These are phyloP conservation scores for Gerris lacustris DNA, from an alignment of 2,888 invertebrate species.

Conservation along the genomic window DNA sequence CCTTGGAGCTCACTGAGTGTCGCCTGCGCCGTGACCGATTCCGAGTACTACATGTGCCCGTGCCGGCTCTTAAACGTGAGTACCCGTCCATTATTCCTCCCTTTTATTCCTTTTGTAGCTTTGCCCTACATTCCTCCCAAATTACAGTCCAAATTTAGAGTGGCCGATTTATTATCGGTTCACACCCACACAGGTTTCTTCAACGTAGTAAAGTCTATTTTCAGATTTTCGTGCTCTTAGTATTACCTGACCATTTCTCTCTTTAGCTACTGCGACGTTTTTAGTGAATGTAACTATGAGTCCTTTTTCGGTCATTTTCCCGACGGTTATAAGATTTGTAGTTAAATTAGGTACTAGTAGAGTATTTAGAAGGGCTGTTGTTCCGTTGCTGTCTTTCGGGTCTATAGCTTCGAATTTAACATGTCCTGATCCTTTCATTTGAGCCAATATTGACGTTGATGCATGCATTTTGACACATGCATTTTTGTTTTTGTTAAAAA, in stretches of 20 bases:
- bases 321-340: constrained; percentile 14
- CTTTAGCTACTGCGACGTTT: constrained; percentile 10
- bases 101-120: no score
- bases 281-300: constrained; percentile 14
- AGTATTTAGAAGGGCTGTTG: constrained; percentile 14
- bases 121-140: no score
- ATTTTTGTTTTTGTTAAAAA: constrained; percentile 12
- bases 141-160: no score
- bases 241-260: background rate
- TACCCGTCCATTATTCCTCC: no score
- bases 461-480: background rate
- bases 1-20: no score
- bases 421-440: constrained; percentile 14
- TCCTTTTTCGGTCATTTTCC: constrained; percentile 17
- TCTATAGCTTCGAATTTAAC: constrained; percentile 11
- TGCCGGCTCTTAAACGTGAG: no score
- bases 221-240: background rate
- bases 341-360: constrained; percentile 15
- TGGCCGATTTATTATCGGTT: no score
- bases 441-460: background rate
- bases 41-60: no score
- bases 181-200: no score
- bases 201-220: background rate
- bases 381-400: background rate
- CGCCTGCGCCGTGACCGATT: no score